Base-by-base conservation (phyloP, 2,797 vertebrate species). In the Molossus molossus region DNA sequence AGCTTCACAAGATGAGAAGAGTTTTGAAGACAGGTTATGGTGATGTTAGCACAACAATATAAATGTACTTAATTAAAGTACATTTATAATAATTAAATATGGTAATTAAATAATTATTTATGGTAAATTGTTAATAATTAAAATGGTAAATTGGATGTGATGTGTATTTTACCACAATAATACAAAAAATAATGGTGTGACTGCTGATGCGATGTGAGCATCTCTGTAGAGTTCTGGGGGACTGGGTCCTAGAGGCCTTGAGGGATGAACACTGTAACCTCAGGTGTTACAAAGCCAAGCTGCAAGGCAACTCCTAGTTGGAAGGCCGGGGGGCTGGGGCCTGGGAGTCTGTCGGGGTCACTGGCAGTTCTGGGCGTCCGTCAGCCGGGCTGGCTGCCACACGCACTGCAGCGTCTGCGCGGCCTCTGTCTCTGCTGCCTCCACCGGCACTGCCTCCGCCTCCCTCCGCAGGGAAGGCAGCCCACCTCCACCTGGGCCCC, bases 401-500 rank as follows among this genome's bases (percentile, higher is more conserved):
- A 58, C 11, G 3, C 10, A 8, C 40, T 0, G 81, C 25, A 25
- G 77, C 6, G 1, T 55, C 62, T 77, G 60, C 7, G 29, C 6
- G 14, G n/a, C 6, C 55, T 23, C 33, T 21, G 27, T 87, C 70
- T 25, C 53, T 25, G 3, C 20, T 14, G 0, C 53, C 1, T 29
- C 73, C 62, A n/a, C 18, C 18, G 12, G 29, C 33, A 18, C 11
- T 77, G 90, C 48, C 65, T 85, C 20, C 29, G 40, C 73, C 11
- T 77, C 87, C 48, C 65, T 85, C 20, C 29, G 40, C 73, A 83
- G 53, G 73, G 76, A 79, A 93, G 65, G 40, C 13, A 83, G 77
- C 65, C 82, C 7, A 0, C n/a, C 67, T 33, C 6, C 17, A 57
- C 60, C 76, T 8, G 7, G 17, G 33, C 79, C 94, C 92, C 73